Evolutionary conservation across 2,797 vertebrate species (phyloP).

Genomic region (Enteromius radiatus): DNA sequence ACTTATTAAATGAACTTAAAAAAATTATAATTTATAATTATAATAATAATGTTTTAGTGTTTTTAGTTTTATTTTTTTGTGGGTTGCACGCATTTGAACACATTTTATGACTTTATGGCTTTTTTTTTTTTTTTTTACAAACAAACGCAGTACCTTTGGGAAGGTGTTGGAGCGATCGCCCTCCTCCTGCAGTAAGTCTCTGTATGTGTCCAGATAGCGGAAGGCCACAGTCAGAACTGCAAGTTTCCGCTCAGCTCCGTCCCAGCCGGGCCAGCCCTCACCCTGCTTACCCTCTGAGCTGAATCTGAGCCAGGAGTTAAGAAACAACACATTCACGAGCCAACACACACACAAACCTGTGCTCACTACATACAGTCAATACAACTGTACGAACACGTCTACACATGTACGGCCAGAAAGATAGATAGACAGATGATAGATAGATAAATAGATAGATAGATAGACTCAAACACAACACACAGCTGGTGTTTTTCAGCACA

Average conservation of each 20-base stretch:
- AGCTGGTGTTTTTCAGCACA: slow-evolving; percentile 22
- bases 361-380: not conserved
- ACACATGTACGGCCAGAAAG: not conserved
- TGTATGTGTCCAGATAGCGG: slow-evolving; percentile 92
- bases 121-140: not conserved
- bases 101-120: not conserved
- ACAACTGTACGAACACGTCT: not conserved
- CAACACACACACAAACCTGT: slow-evolving; percentile 26
- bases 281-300: slow-evolving; percentile 64
- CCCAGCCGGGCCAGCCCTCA: slow-evolving; percentile 65
- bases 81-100: not conserved
- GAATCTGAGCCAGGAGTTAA: slow-evolving; percentile 74
- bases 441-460: not conserved
- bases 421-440: not conserved
- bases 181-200: slow-evolving; percentile 94
- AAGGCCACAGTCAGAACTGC: slow-evolving; percentile 89
- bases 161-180: slow-evolving; percentile 84
- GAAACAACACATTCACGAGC: slow-evolving; percentile 53
- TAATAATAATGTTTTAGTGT: too few species aligned
- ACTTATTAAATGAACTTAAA: not conserved
- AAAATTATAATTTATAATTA: too few species aligned
- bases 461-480: not conserved
- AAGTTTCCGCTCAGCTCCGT: slow-evolving; percentile 80
- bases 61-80: not conserved
- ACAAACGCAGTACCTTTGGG: slow-evolving; percentile 84